These are phyloP conservation scores for Physella acuta DNA, from an alignment of 1,140 invertebrate genomes.

Conservation along the genomic window DNA sequence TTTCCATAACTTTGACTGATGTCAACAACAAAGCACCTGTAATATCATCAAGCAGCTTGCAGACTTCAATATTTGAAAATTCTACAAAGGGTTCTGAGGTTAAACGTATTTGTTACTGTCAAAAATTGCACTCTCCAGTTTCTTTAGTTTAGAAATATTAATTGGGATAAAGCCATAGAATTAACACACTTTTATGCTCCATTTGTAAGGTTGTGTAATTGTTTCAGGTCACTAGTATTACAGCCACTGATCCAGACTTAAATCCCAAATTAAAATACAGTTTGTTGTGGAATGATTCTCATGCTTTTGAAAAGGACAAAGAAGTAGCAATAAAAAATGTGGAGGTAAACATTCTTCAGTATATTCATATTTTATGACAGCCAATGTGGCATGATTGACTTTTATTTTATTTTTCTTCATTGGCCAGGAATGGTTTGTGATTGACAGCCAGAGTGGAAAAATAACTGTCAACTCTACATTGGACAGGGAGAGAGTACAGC, in stretches of 20 bases:
- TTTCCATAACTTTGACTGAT: conserved; percentile 35
- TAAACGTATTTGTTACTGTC: too few species aligned
- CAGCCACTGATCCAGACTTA: conserved; percentile 23
- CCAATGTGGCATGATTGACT: neutral
- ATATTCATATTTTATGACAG: neutral
- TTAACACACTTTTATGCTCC: neutral
- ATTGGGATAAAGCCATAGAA: too few species aligned
- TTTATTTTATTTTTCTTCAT: neutral
- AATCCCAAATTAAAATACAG: conserved; percentile 14
- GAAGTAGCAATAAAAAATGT: conserved; percentile 27
- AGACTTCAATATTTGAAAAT: too few species aligned
- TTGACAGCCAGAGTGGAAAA: conserved; percentile 28
- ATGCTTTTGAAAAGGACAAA: conserved; percentile 31
- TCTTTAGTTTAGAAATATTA: too few species aligned
- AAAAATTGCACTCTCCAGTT: too few species aligned
- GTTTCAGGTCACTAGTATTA: conserved; percentile 1
- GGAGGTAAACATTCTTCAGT: conserved; percentile 24
- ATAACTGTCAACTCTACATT: conserved; percentile 28
- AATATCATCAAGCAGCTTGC: too few species aligned
- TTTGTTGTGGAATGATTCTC: conserved; percentile 18
- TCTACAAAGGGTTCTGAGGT: too few species aligned
- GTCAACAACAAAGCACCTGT: conserved; percentile 40
- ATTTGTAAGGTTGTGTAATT: neutral
- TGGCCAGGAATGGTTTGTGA: conserved; percentile 37
- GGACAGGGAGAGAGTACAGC: conserved; percentile 43